Percentiles rank a stretch among this genome's conserved stretches.
Evolutionary conservation across 2,797 vertebrate species (phyloP).

Genomic region (Malacoraja senta): DNA sequence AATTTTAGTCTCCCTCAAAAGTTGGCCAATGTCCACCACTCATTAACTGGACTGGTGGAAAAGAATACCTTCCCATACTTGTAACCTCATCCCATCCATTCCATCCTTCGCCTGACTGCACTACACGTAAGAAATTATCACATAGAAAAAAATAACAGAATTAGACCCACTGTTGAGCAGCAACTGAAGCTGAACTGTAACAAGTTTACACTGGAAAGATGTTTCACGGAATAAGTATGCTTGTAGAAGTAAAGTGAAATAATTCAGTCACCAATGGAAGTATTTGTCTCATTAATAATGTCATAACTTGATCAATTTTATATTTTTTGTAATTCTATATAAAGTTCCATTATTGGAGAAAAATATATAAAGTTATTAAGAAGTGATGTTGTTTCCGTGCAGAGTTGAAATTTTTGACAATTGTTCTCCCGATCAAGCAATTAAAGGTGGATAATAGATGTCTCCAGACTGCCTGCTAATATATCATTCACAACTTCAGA

Average conservation of each 20-base stretch:
- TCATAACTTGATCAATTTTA: neutral
- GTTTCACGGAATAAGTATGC: neutral
- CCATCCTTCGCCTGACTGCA: neutral
- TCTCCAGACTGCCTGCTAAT: neutral
- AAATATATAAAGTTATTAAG: neutral
- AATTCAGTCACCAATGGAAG: neutral
- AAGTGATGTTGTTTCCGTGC: neutral
- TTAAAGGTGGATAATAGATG: neutral
- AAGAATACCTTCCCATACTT: neutral
- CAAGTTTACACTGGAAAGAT: neutral
- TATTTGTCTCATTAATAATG: neutral
- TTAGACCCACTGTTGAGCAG: neutral
- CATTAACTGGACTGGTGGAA: neutral
- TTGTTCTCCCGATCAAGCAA: neutral
- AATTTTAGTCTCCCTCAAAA: neutral
- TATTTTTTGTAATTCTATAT: neutral
- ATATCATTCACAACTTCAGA: neutral
- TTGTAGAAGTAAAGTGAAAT: too few relatives aligned
- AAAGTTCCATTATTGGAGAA: neutral
- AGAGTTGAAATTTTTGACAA: neutral
- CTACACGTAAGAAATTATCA: neutral
- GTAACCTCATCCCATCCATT: neutral
- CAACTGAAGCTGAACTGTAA: neutral
- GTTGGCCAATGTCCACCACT: neutral
- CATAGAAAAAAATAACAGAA: neutral